Conservation (phyloP, 2,797 vertebrate genomes). For the Sparus aurata region DNA sequence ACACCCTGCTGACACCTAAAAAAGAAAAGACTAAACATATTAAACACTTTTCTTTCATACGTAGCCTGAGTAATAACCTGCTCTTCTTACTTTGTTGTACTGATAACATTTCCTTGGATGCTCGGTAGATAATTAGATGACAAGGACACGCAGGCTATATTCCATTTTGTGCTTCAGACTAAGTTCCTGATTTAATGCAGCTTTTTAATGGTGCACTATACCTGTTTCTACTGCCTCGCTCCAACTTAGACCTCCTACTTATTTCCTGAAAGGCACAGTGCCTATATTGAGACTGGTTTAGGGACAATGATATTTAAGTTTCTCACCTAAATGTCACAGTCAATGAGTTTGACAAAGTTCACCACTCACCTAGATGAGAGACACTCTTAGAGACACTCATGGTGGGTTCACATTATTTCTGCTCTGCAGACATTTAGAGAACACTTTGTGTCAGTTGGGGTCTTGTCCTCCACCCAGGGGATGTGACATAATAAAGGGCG, state of each 20-base stretch:
- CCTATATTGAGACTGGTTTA: slow-evolving; percentile 46
- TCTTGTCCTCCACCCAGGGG: slow-evolving; percentile 72
- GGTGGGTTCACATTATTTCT: slow-evolving; percentile 75
- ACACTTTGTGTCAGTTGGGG: slow-evolving; percentile 73
- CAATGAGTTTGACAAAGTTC: slow-evolving; percentile 83
- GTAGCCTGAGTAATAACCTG: background rate
- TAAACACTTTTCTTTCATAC: slow-evolving; percentile 3
- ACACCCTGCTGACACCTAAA: slow-evolving; percentile 26
- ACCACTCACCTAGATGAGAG: slow-evolving; percentile 72
- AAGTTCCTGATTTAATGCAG: slow-evolving; percentile 1
- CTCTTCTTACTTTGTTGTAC: slow-evolving; percentile 2
- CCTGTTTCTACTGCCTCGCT: background rate
- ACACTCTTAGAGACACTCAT: slow-evolving; percentile 54
- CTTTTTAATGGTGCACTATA: background rate
- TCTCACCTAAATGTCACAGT: slow-evolving; percentile 80
- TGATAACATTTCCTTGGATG: slow-evolving; percentile 9
- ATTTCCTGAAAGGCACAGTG: slow-evolving; percentile 42
- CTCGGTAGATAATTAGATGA: slow-evolving; percentile 7
- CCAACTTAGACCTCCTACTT: slow-evolving; percentile 8
- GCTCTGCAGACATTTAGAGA: slow-evolving; percentile 79
- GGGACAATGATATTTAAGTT: slow-evolving; percentile 75
- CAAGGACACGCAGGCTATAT: background rate
- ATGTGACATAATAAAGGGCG: slow-evolving; percentile 74
- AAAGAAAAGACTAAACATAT: slow-evolving; percentile 15
- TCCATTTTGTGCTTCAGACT: slow-evolving; percentile 14